Conservation (phyloP, 2,888 invertebrate genomes). For the Xestoiulus laeticollis region DNA sequence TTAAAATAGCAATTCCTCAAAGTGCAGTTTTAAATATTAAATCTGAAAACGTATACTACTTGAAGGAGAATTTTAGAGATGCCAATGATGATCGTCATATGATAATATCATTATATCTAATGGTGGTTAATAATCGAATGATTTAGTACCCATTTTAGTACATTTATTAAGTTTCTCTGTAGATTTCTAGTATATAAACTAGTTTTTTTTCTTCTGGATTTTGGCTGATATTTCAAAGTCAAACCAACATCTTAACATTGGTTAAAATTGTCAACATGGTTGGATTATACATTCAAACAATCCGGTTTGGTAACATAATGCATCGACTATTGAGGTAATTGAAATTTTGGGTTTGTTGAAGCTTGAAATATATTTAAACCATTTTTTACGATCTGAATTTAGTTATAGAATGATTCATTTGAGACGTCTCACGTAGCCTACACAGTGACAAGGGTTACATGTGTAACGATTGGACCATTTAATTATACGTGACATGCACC, state of each 20-base stretch:
- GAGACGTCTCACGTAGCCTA: constrained; percentile 28
- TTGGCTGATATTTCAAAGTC: background rate
- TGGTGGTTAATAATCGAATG: background rate
- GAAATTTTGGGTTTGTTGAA: constrained; percentile 22
- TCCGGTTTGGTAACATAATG: background rate
- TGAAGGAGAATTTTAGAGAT: background rate
- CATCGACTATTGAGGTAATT: background rate
- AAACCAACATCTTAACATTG: background rate
- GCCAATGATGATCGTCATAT: background rate
- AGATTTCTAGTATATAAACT: background rate
- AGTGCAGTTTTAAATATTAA: background rate
- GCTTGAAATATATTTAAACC: constrained; percentile 33
- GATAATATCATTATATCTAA: constrained; percentile 14
- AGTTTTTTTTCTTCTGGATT: background rate
- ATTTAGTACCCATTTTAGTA: background rate
- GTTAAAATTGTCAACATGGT: constrained; percentile 27
- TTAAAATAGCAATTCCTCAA: background rate
- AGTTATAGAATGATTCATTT: background rate
- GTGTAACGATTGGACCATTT: constrained; percentile 34
- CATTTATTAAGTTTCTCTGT: background rate
- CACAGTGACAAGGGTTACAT: background rate
- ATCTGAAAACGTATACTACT: background rate
- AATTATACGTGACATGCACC: constrained; percentile 31
- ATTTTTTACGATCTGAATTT: background rate
- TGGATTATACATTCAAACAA: background rate